phyloP scores from a whole-genome alignment of 2,888 invertebrate genomes.

The Electrophaes corylata region DNA sequence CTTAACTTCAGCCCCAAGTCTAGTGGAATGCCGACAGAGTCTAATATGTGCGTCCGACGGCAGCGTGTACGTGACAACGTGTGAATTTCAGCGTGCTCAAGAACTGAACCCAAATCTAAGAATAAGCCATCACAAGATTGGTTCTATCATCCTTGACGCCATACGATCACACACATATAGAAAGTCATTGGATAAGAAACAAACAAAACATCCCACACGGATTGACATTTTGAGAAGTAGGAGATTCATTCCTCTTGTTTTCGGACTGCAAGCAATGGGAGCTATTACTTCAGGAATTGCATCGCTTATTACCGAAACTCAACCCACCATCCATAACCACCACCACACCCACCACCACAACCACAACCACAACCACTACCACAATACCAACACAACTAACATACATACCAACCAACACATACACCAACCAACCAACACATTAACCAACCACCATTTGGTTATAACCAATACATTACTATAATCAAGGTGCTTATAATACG shows the following conservation, averaged over 20 bases:
- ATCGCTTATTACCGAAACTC: too few species aligned
- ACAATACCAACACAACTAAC: too few species aligned
- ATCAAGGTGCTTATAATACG: too few species aligned
- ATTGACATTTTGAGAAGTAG: not conserved
- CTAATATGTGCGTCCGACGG: constrained; percentile 5
- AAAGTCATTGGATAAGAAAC: not conserved
- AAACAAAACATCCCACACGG: not conserved
- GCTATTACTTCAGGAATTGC: too few species aligned
- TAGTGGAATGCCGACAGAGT: too few species aligned
- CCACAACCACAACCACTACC: not conserved
- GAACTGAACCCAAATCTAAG: constrained; percentile 1
- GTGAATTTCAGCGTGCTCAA: not conserved
- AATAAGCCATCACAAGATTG: not conserved
- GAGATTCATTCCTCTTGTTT: not conserved
- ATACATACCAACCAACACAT: too few species aligned
- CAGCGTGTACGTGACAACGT: not conserved
- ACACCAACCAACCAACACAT: too few species aligned
- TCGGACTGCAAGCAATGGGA: too few species aligned
- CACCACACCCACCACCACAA: not conserved
- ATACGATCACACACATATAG: not conserved
- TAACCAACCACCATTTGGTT: too few species aligned
- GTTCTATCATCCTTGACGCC: not conserved
- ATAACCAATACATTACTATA: too few species aligned
- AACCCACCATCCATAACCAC: too few species aligned
- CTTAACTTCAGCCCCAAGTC: too few species aligned